Evolutionary conservation across 1,140 invertebrate species (phyloP).

Genomic region (Sinonovacula constricta): DNA sequence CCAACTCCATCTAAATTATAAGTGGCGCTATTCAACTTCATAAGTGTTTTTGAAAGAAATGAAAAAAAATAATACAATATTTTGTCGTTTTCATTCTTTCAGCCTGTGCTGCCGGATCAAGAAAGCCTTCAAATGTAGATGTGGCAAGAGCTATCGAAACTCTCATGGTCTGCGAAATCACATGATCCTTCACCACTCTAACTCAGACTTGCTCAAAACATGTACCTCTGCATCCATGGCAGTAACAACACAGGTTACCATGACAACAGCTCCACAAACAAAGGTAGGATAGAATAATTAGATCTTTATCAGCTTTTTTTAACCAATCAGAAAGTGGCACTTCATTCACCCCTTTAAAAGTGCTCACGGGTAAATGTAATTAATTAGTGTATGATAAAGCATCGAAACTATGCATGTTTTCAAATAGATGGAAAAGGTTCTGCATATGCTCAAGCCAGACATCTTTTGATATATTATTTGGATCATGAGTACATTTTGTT

Average conservation of each 20-base stretch:
- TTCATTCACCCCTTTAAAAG: too few species aligned
- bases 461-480: too few species aligned
- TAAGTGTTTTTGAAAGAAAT: too few species aligned
- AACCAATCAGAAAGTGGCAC: too few species aligned
- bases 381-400: not conserved
- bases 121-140: constrained; percentile 88
- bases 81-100: too few species aligned
- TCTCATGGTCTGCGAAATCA: constrained; percentile 87
- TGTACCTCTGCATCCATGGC: not conserved
- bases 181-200: constrained; percentile 66
- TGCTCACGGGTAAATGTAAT: not conserved
- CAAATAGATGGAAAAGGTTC: not conserved
- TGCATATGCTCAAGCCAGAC: not conserved
- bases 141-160: constrained; percentile 90
- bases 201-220: constrained; percentile 44
- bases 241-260: not conserved
- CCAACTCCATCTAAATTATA: too few species aligned
- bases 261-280: not conserved
- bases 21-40: too few species aligned
- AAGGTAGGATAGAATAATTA: not conserved
- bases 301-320: not conserved
- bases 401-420: not conserved
- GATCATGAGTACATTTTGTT: too few species aligned
- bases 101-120: constrained; percentile 81
- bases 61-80: too few species aligned